These are phyloP conservation scores for Drosophila austrosaltans DNA, from an alignment of 2,888 invertebrate species.

Conservation along the genomic window DNA sequence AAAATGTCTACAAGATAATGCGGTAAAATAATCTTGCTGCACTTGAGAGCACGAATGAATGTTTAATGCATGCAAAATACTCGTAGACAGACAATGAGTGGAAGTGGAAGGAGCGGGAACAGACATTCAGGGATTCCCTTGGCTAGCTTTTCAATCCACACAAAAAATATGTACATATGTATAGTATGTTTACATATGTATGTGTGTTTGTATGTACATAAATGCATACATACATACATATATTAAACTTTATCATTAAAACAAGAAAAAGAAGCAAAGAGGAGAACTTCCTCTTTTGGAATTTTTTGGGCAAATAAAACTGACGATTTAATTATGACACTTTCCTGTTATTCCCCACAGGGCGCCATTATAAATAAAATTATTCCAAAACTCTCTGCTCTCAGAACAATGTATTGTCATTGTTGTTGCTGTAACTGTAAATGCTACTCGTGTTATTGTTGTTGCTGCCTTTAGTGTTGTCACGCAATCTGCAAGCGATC, in stretches of 20 bases:
- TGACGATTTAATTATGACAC: slow-evolving; percentile 73
- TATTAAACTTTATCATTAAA: slow-evolving; percentile 56
- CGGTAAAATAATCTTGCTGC: slow-evolving; percentile 67
- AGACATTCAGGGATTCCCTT: neutral
- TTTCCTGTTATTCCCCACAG: slow-evolving; percentile 17
- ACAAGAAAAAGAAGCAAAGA: neutral
- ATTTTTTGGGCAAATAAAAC: slow-evolving; percentile 66
- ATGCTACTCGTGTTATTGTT: slow-evolving; percentile 26
- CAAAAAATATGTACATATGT: too few species aligned
- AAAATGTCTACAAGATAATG: slow-evolving; percentile 64
- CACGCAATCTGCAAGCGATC: slow-evolving; percentile 72
- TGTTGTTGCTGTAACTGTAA: slow-evolving; percentile 20
- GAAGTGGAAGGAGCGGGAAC: neutral
- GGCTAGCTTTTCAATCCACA: slow-evolving; percentile 1
- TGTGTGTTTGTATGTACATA: too few species aligned
- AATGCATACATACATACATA: too few species aligned
- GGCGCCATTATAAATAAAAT: slow-evolving; percentile 51
- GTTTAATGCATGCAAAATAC: slow-evolving; percentile 73
- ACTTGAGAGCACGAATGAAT: slow-evolving; percentile 81
- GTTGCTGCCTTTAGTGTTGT: slow-evolving; percentile 27
- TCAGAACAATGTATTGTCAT: slow-evolving; percentile 25
- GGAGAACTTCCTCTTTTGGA: slow-evolving; percentile 33
- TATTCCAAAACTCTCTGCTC: slow-evolving; percentile 56
- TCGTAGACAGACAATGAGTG: slow-evolving; percentile 19
- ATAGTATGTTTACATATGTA: neutral